Conservation (phyloP, 2,888 invertebrate genomes). For the Omphaloscelis lunosa region DNA sequence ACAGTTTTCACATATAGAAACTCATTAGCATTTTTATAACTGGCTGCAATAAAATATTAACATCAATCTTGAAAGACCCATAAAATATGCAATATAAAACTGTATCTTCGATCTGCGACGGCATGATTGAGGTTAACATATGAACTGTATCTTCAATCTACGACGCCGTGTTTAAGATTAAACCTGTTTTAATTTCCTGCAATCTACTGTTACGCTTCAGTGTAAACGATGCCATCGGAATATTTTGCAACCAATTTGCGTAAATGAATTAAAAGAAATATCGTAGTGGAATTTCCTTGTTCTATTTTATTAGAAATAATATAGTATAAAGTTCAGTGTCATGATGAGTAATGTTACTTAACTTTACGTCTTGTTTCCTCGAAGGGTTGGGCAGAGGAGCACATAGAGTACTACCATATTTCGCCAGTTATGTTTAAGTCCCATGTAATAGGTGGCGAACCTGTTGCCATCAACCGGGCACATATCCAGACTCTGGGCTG, state of each 20-base stretch:
- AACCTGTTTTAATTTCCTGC: neutral
- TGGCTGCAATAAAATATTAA: neutral
- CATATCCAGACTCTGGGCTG: neutral
- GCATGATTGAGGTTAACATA: neutral
- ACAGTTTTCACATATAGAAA: neutral
- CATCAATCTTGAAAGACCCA: neutral
- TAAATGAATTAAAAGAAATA: constrained; percentile 63
- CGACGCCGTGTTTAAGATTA: neutral
- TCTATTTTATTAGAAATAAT: constrained; percentile 30
- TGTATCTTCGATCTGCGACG: neutral
- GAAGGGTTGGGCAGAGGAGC: too few relatives aligned
- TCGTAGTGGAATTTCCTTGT: constrained; percentile 59
- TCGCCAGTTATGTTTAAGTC: neutral
- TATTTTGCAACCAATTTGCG: constrained; percentile 64
- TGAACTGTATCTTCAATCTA: neutral
- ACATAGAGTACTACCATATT: too few relatives aligned
- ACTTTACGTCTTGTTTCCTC: too few relatives aligned
- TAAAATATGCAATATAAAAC: neutral
- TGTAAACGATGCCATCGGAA: constrained; percentile 62
- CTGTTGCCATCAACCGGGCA: neutral
- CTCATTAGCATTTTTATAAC: neutral
- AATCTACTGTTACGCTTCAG: constrained; percentile 41
- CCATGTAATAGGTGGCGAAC: neutral
- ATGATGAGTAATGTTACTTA: neutral
- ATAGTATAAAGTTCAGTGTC: neutral